phyloP scores from a whole-genome alignment of 2,797 vertebrate species.

The Chelon labrosus region DNA sequence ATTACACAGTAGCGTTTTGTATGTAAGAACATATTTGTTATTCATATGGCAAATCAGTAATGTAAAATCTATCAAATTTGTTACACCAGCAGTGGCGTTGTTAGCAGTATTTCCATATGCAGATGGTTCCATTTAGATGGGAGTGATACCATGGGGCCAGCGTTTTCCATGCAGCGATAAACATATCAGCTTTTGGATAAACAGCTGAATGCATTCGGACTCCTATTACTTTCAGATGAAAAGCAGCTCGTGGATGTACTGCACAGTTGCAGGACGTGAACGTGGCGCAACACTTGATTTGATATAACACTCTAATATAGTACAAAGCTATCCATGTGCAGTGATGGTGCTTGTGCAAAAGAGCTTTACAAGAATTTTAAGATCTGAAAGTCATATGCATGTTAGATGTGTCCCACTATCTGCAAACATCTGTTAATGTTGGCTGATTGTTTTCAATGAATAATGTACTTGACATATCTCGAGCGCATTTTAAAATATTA shows the following conservation, averaged over 20 bases:
- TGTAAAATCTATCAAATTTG: conserved; percentile 33
- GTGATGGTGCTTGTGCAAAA: neutral
- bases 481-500: conserved; percentile 17
- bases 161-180: conserved; percentile 29
- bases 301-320: conserved; percentile 2
- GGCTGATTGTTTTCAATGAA: conserved; percentile 18
- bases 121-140: conserved; percentile 42
- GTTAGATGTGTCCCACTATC: no score
- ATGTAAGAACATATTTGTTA: conserved; percentile 27
- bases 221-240: conserved; percentile 11
- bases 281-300: neutral
- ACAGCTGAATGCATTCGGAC: conserved; percentile 13
- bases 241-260: neutral
- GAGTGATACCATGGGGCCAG: conserved; percentile 35
- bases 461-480: conserved; percentile 6
- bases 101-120: conserved; percentile 22
- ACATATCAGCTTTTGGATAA: conserved; percentile 36
- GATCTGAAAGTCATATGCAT: neutral
- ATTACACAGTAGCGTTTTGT: conserved; percentile 11
- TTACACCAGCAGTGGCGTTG: conserved; percentile 14
- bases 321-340: neutral
- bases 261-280: neutral
- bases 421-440: neutral
- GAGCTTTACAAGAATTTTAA: neutral
- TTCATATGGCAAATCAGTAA: conserved; percentile 22